phyloP scores from a whole-genome alignment of 2,888 invertebrate genomes.

The Lasioglossum oenotherae region DNA sequence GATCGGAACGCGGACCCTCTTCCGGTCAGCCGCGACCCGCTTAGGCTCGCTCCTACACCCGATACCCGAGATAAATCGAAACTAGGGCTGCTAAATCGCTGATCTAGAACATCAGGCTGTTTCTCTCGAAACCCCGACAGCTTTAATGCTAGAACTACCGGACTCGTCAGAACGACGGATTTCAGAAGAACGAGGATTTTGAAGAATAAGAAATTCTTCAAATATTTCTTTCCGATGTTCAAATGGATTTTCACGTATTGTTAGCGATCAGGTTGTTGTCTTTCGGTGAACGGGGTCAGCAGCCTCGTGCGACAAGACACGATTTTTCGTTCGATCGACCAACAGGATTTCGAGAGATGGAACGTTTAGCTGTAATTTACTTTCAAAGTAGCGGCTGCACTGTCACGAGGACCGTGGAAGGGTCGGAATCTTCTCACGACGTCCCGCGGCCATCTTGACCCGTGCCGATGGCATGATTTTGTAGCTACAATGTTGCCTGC shows the following conservation, averaged over 20 bases:
- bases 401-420: conserved; percentile 15
- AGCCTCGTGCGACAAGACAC: background rate
- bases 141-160: background rate
- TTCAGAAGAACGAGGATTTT: too few species aligned
- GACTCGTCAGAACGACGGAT: too few species aligned
- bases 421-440: conserved; percentile 31
- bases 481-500: background rate
- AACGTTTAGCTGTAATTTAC: conserved; percentile 13
- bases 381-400: conserved; percentile 6
- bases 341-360: background rate
- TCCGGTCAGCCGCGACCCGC: conserved; percentile 39
- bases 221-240: background rate
- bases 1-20: conserved; percentile 43
- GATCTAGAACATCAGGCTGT: background rate
- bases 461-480: background rate
- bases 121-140: background rate
- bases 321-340: background rate
- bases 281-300: conserved; percentile 17
- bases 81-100: background rate
- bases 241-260: background rate
- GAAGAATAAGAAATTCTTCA: too few species aligned
- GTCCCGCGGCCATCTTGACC: background rate
- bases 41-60: background rate
- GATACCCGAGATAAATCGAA: background rate
- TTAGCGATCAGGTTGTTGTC: background rate